Evolutionary conservation across 2,888 invertebrate genomes (phyloP).

Genomic region (Trichopoda pennipes): DNA sequence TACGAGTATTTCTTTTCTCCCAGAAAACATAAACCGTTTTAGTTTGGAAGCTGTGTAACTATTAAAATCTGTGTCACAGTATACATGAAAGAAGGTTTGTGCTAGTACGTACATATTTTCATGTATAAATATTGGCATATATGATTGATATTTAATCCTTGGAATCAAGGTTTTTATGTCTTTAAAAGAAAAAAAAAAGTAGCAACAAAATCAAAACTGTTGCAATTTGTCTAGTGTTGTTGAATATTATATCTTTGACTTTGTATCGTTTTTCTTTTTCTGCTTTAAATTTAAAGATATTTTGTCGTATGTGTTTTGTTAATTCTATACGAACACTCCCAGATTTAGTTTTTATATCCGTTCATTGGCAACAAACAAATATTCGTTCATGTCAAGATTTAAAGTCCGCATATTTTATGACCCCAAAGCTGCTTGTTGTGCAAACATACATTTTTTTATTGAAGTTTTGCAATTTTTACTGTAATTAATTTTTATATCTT

Average conservation of each 20-base stretch:
- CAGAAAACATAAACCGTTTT: background rate
- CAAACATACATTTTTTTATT: slow-evolving; percentile 8
- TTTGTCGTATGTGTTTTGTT: slow-evolving; percentile 21
- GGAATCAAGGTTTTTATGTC: slow-evolving; percentile 61
- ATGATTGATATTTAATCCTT: slow-evolving; percentile 67
- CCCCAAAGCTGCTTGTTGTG: slow-evolving; percentile 26
- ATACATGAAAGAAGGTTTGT: background rate
- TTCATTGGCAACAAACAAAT: slow-evolving; percentile 6
- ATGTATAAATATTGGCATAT: slow-evolving; percentile 33
- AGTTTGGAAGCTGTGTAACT: background rate
- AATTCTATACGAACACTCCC: slow-evolving; percentile 49
- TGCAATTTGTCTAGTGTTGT: slow-evolving; percentile 52
- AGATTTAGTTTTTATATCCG: slow-evolving; percentile 8
- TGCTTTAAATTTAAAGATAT: slow-evolving; percentile 38
- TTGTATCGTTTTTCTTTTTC: slow-evolving; percentile 1
- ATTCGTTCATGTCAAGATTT: slow-evolving; percentile 42
- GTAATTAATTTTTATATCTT: slow-evolving; percentile 1
- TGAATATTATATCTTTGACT: background rate
- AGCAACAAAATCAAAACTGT: slow-evolving; percentile 27
- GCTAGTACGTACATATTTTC: background rate
- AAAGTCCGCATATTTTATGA: slow-evolving; percentile 62
- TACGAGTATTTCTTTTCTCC: too few species aligned
- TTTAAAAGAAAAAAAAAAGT: background rate
- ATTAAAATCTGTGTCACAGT: background rate
- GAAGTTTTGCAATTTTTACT: slow-evolving; percentile 12